phyloP scores from a whole-genome alignment of 2,797 vertebrate genomes.

The Myotis pilosus region DNA sequence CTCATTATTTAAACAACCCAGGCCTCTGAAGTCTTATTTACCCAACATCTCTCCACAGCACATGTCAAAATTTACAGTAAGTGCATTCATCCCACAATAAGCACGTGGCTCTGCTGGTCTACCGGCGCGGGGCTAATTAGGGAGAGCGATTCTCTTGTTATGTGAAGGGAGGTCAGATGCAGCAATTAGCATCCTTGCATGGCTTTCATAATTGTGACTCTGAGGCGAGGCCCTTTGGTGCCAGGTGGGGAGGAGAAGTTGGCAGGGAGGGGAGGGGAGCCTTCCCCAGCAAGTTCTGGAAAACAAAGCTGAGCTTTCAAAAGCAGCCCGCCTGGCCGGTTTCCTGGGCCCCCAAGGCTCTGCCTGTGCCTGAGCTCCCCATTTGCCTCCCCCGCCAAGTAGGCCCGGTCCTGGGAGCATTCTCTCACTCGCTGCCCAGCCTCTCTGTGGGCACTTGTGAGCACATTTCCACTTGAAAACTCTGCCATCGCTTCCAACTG shows the following conservation, averaged over 20 bases:
- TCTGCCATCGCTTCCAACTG: not conserved
- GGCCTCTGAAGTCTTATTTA: conserved; percentile 81
- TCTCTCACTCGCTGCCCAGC: not conserved
- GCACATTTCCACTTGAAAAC: not conserved
- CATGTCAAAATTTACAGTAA: conserved; percentile 83
- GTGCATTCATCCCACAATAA: conserved; percentile 78
- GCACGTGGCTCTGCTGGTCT: conserved; percentile 82
- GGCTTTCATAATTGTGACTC: conserved; percentile 69
- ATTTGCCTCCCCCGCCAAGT: not conserved
- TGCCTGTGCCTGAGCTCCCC: not conserved
- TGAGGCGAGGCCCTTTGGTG: conserved; percentile 69
- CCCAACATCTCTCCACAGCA: conserved; percentile 77
- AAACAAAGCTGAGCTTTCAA: not conserved
- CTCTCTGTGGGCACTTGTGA: not conserved
- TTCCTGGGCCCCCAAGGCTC: not conserved
- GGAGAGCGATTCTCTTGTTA: conserved; percentile 77
- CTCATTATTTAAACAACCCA: conserved; percentile 81
- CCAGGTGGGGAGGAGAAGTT: conserved; percentile 63
- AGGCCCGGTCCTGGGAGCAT: not conserved
- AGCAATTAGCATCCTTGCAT: conserved; percentile 77
- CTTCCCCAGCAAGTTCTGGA: conserved; percentile 48
- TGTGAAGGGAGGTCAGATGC: conserved; percentile 78
- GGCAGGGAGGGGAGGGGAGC: conserved; percentile 38
- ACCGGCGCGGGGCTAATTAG: conserved; percentile 79
- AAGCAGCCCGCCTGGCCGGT: not conserved